Conservation (phyloP, 2,888 invertebrate genomes). For the Cataglyphis livida region DNA sequence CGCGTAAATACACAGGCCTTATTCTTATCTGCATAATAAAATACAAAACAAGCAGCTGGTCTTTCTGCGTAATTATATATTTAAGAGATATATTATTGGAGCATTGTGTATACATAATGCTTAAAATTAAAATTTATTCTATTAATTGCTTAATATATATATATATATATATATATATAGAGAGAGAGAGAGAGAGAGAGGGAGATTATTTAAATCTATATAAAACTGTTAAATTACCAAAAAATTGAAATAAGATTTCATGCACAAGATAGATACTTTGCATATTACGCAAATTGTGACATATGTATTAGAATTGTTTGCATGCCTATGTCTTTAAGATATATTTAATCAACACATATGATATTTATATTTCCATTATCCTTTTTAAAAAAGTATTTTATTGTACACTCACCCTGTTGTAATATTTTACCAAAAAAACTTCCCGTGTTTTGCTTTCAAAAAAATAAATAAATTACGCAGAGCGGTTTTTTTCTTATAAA, state of each 20-base stretch:
- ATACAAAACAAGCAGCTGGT: slow-evolving; percentile 33
- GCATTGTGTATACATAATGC: not conserved
- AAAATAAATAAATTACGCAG: slow-evolving; percentile 38
- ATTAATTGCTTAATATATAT: not conserved
- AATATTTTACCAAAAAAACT: slow-evolving; percentile 46
- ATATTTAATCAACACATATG: slow-evolving; percentile 3
- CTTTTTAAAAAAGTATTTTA: not conserved
- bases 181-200: no score
- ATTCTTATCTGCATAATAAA: slow-evolving; percentile 3
- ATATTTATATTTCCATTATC: slow-evolving; percentile 20
- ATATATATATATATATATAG: not conserved
- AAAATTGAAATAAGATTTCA: slow-evolving; percentile 31
- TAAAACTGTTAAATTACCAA: not conserved
- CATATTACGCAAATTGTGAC: slow-evolving; percentile 18
- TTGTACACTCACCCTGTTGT: slow-evolving; percentile 1
- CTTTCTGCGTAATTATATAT: slow-evolving; percentile 7
- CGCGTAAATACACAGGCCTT: not conserved
- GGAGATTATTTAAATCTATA: slow-evolving; percentile 1
- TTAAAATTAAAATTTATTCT: slow-evolving; percentile 34
- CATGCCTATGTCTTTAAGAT: not conserved
- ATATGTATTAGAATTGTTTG: slow-evolving; percentile 11
- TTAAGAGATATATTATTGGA: slow-evolving; percentile 10
- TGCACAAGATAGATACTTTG: not conserved
- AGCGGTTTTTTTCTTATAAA: slow-evolving; percentile 7
- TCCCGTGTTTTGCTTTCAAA: slow-evolving; percentile 43